Evolutionary conservation across 2,888 invertebrate species (phyloP).

Genomic region (Synergus umbraculus): DNA sequence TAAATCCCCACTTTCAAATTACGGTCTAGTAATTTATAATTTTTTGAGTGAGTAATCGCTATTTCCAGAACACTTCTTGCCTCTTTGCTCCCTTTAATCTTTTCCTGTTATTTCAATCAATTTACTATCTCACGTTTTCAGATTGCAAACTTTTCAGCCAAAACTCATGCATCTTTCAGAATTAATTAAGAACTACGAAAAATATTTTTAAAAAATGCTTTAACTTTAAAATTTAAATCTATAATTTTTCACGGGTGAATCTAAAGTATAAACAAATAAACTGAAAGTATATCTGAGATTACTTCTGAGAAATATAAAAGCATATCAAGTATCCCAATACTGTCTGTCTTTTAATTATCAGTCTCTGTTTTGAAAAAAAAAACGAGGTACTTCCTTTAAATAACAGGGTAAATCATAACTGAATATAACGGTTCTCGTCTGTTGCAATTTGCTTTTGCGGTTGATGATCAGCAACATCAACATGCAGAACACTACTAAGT

Average conservation of each 20-base stretch:
- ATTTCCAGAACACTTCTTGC: background rate
- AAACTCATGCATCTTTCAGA: background rate
- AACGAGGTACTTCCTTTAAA: background rate
- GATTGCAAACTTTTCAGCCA: background rate
- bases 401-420: conserved; percentile 20
- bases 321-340: conserved; percentile 11
- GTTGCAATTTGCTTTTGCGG: conserved; percentile 13
- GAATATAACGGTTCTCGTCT: background rate
- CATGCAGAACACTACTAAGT: background rate
- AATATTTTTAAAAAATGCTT: background rate
- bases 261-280: conserved; percentile 2
- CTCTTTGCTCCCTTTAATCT: background rate
- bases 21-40: background rate
- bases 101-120: background rate
- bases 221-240: no score
- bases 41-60: background rate
- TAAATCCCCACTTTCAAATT: background rate
- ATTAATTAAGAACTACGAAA: background rate
- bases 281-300: background rate
- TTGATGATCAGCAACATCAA: conserved; percentile 9
- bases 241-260: background rate
- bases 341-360: conserved; percentile 3
- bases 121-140: background rate
- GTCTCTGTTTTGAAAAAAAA: background rate
- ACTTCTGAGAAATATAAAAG: conserved; percentile 18